phyloP scores from a whole-genome alignment of 2,113 vertebrate genomes.

The Rattus rattus region DNA sequence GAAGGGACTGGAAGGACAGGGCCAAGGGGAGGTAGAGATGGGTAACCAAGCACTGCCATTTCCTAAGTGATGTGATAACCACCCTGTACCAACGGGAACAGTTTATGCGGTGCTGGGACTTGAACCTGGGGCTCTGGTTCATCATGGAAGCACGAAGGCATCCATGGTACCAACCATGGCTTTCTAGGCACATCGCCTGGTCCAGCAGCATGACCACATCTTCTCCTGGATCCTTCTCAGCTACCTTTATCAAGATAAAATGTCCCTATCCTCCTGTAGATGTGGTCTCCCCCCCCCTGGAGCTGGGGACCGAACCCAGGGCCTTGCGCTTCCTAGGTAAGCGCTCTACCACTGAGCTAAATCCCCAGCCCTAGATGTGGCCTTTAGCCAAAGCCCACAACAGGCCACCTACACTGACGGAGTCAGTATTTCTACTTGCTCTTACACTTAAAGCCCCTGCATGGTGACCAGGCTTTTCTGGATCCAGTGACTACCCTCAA shows the following conservation, averaged over 20 bases:
- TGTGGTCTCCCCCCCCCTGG: too few species aligned
- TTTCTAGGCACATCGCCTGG: neutral
- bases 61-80: neutral
- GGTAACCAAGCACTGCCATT: too few species aligned
- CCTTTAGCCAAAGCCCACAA: neutral
- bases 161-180: neutral
- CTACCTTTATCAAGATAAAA: neutral
- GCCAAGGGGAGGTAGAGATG: too few species aligned
- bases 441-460: neutral
- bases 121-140: too few species aligned
- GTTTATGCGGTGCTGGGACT: neutral
- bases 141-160: neutral
- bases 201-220: neutral
- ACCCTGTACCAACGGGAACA: neutral
- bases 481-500: neutral
- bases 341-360: too few species aligned
- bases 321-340: too few species aligned
- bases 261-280: neutral
- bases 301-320: too few species aligned
- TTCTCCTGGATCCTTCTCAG: neutral
- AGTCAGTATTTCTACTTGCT: neutral
- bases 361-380: too few species aligned
- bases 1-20: neutral
- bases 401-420: neutral
- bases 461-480: neutral